Percentiles rank a stretch among this genome's conserved stretches.
phyloP scores from a whole-genome alignment of 1,140 invertebrate genomes.

The Saccostrea glomerata region DNA sequence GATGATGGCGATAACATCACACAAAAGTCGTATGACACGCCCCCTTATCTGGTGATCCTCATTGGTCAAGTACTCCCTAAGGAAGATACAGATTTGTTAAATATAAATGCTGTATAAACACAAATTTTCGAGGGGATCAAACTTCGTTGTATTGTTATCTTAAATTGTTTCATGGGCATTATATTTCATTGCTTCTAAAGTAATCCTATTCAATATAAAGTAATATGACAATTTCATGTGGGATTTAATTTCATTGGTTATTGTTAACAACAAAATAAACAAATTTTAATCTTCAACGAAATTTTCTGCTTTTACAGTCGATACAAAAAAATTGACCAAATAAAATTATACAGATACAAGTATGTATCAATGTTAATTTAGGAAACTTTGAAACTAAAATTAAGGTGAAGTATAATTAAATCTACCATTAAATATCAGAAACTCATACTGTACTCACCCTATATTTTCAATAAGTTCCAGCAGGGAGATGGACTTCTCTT shows the following conservation, averaged over 20 bases:
- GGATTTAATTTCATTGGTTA: no score
- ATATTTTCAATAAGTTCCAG: background rate
- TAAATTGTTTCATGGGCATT: no score
- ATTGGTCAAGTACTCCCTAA: slow-evolving; percentile 58
- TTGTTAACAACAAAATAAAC: no score
- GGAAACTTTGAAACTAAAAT: background rate
- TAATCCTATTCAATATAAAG: no score
- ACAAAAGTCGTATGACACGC: slow-evolving; percentile 55
- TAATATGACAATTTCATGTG: no score
- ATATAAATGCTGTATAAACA: no score
- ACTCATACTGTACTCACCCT: background rate
- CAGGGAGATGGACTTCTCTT: background rate
- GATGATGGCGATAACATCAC: slow-evolving; percentile 56
- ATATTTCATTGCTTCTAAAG: no score
- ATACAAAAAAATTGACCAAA: background rate
- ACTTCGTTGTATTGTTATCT: no score
- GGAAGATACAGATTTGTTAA: background rate
- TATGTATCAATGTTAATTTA: background rate
- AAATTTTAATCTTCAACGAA: no score
- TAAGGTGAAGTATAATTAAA: background rate
- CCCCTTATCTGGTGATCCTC: slow-evolving; percentile 45
- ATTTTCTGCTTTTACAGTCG: no score
- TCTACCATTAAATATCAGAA: background rate
- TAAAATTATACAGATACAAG: background rate
- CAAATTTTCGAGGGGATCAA: no score